These are phyloP conservation scores for Planiliza haematocheilus DNA, from an alignment of 2,113 vertebrate genomes.

Conservation along the genomic window DNA sequence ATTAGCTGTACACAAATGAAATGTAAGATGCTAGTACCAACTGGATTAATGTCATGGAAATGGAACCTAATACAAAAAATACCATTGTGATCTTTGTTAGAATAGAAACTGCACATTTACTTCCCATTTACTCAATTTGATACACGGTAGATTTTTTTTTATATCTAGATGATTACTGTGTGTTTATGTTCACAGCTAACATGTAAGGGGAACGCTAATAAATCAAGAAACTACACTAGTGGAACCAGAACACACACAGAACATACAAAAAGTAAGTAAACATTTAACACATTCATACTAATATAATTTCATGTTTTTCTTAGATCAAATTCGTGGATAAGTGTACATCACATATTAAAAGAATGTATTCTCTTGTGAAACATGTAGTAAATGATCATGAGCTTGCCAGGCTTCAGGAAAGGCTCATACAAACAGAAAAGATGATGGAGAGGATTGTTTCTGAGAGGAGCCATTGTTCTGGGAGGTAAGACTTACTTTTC, in stretches of 20 bases:
- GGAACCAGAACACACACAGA: neutral
- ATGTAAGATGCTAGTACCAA: no score
- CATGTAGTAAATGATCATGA: constrained; percentile 86
- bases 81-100: no score
- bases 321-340: neutral
- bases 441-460: constrained; percentile 90
- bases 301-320: neutral
- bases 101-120: neutral
- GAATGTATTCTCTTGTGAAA: neutral
- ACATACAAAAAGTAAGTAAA: constrained; percentile 52
- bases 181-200: constrained; percentile 83
- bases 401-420: constrained; percentile 89
- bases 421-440: constrained; percentile 88
- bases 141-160: neutral
- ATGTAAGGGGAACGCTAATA: constrained; percentile 81
- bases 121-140: neutral
- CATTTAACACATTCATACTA: neutral
- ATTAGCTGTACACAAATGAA: no score
- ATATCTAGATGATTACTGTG: neutral
- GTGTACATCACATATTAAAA: neutral
- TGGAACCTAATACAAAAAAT: no score
- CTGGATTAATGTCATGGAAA: no score
- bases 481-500: constrained; percentile 80
- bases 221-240: constrained; percentile 32
- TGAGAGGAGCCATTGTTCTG: constrained; percentile 81